phyloP scores from a whole-genome alignment of 1,140 invertebrate species.

The Drosophila kepulauana region DNA sequence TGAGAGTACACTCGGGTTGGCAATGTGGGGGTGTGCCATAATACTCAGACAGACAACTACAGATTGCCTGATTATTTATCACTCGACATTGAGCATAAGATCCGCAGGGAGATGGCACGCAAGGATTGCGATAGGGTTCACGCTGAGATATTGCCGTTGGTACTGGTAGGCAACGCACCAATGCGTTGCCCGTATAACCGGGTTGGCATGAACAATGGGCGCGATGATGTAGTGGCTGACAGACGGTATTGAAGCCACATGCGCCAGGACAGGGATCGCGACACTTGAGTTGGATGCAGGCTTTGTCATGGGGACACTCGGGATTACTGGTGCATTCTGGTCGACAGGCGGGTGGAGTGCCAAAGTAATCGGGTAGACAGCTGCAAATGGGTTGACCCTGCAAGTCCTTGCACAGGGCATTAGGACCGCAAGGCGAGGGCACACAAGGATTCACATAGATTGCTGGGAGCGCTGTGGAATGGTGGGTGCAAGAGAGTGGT shows the following conservation, averaged over 20 bases:
- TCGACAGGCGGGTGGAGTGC: constrained; percentile 90
- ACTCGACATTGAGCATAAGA: constrained; percentile 85
- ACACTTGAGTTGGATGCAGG: constrained; percentile 93
- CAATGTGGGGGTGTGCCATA: constrained; percentile 91
- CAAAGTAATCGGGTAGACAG: constrained; percentile 89
- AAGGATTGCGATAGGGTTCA: constrained; percentile 88
- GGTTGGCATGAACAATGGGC: constrained; percentile 91
- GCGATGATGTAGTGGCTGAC: constrained; percentile 91
- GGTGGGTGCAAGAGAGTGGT: constrained; percentile 33
- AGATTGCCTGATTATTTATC: constrained; percentile 87
- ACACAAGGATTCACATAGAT: constrained; percentile 86
- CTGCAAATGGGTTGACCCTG: constrained; percentile 88
- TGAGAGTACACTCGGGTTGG: constrained; percentile 89
- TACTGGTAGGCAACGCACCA: constrained; percentile 88
- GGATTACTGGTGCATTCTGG: constrained; percentile 94
- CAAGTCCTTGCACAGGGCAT: constrained; percentile 88
- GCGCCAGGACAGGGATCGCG: constrained; percentile 91
- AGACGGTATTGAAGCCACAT: constrained; percentile 94
- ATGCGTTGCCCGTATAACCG: constrained; percentile 92
- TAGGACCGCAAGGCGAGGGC: constrained; percentile 91
- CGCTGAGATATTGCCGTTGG: constrained; percentile 85
- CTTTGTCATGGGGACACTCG: constrained; percentile 91
- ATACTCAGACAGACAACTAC: constrained; percentile 89
- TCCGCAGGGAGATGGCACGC: constrained; percentile 92
- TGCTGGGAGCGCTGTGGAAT: constrained; percentile 64